phyloP scores from a whole-genome alignment of 2,113 vertebrate species.

The Scalopus aquaticus region DNA sequence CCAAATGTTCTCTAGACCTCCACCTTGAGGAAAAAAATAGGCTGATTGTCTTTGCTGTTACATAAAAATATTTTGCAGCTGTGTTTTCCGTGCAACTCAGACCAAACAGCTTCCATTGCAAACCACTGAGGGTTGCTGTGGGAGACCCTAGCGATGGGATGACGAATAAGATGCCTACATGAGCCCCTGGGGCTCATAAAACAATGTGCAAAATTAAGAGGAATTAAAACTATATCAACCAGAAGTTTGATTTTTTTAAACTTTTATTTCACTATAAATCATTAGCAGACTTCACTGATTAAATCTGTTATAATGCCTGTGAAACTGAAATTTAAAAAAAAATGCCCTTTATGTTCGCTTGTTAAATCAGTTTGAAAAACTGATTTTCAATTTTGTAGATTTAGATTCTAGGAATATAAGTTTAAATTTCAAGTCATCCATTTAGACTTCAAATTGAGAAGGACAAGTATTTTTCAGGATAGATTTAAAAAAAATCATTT shows the following conservation, averaged over 20 bases:
- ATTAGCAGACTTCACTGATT: slow-evolving; percentile 25
- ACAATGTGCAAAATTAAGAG: slow-evolving; percentile 11
- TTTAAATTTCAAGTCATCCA: not conserved
- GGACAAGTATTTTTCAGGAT: slow-evolving; percentile 13
- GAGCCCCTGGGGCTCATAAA: not conserved
- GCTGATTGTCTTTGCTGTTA: slow-evolving; percentile 35
- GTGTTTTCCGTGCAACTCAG: slow-evolving; percentile 25
- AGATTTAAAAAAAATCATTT: not conserved
- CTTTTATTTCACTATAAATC: slow-evolving; percentile 27
- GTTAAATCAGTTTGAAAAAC: not conserved
- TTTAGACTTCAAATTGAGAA: slow-evolving; percentile 16
- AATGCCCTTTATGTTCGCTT: slow-evolving; percentile 18
- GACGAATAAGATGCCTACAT: not conserved
- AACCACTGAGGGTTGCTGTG: not conserved
- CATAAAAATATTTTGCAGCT: slow-evolving; percentile 38
- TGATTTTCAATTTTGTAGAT: slow-evolving; percentile 36
- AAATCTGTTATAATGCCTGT: not conserved
- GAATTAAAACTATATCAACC: not conserved
- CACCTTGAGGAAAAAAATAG: not conserved
- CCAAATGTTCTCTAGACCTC: not conserved
- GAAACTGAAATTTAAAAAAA: not conserved
- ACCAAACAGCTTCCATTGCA: not conserved
- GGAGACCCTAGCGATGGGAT: not conserved
- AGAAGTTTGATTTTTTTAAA: not conserved
- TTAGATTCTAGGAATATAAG: not conserved